Percentiles rank a stretch among this genome's conserved stretches.
Conservation (phyloP, 1,140 invertebrate genomes). For the Drosophila bocki region DNA sequence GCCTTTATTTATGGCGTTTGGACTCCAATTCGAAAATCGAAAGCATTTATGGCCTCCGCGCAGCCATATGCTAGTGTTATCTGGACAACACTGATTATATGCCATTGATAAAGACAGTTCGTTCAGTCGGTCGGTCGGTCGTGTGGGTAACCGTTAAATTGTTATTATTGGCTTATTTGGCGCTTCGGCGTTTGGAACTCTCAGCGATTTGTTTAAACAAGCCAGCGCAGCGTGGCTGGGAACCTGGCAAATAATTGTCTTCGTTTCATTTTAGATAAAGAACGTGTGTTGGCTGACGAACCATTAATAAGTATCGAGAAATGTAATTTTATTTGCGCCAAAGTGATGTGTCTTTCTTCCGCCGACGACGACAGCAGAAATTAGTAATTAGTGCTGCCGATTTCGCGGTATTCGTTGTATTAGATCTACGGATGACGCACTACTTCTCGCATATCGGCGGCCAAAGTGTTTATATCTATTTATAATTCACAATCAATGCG, state of each 20-base stretch:
- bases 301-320: conserved; percentile 67
- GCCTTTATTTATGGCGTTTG: conserved; percentile 18
- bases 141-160: conserved; percentile 60
- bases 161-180: conserved; percentile 77
- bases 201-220: conserved; percentile 58
- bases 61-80: conserved; percentile 62
- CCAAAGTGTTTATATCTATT: conserved; percentile 28
- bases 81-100: conserved; percentile 67
- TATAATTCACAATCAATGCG: conserved; percentile 14
- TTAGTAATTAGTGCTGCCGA: conserved; percentile 64
- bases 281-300: conserved; percentile 12
- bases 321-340: conserved; percentile 68
- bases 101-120: conserved; percentile 58
- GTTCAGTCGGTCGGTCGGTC: background rate
- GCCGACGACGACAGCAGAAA: conserved; percentile 38
- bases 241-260: conserved; percentile 63
- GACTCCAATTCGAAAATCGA: conserved; percentile 16
- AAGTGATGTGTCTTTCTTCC: conserved; percentile 32
- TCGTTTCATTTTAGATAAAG: conserved; percentile 51
- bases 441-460: conserved; percentile 6
- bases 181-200: conserved; percentile 22
- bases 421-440: conserved; percentile 48
- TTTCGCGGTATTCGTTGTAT: conserved; percentile 45
- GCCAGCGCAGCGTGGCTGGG: conserved; percentile 5
- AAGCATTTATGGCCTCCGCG: conserved; percentile 36